Evolutionary conservation across 2,888 invertebrate species (phyloP), one percentile per base, ranked within the genome.

Genomic region (Onchidella celtica): DNA sequence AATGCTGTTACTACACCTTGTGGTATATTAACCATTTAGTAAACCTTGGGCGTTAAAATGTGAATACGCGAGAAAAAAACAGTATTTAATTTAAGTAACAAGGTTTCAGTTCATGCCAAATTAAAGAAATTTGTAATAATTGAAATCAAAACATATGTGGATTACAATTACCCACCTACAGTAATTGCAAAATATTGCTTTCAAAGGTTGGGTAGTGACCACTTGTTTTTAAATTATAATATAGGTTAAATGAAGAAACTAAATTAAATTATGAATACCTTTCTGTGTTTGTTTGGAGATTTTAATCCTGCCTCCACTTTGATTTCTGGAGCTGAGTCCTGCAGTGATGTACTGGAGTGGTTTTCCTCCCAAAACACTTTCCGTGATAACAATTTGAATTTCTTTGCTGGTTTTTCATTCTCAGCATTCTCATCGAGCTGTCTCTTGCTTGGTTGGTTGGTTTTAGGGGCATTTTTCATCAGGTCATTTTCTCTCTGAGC

Each of bases 261-360:
- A 47, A 47, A 47, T 47, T 11, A 11, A 17, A 47, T 47, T 6
- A 6, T 34, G 40, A 70, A n/a, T 27, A 79, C 79, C 79, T 79
- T 79, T 27, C 79, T 73, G n/a, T 79, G 73, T 63, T 73, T 79
- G 4, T 47, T 66, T 24, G 73, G 73, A 6, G 79, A 79, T 40
- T 72, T 79, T 21, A 78, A 27, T 36, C 69, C 69, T 11, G 66
- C 24, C 40, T 73, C 73, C 34, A 34, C 40, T 6, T 32, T 55
- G 27, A 40, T 34, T 57, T 79, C 79, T 27, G 73, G 38, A 2
- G 73, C 79, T n/a, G 79, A 79, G 24, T 79, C 79, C n/a, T 79
- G 79, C 29, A 73, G 17, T 29, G 79, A 79, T 11, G 79, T 79
- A 57, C 79, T 79, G 47, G 79, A 79, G 1, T 79, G 72, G 27